phyloP scores from a whole-genome alignment of 2,113 vertebrate species.

The Gila orcuttii region DNA sequence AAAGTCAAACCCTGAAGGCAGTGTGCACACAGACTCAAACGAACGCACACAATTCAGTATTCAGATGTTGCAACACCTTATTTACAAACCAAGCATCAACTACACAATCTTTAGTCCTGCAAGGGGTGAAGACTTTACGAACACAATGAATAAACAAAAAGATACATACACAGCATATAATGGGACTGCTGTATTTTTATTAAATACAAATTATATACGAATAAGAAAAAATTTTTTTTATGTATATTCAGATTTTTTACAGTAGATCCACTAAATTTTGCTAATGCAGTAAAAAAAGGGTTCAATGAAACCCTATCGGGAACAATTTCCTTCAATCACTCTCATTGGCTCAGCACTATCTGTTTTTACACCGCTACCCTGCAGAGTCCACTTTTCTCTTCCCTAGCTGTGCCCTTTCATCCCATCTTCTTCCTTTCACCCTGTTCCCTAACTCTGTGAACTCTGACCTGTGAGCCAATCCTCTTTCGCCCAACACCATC shows the following conservation, averaged over 20 bases:
- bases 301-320: neutral
- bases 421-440: conserved; percentile 45
- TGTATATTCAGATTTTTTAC: neutral
- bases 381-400: conserved; percentile 29
- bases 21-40: conserved; percentile 30
- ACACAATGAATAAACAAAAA: neutral
- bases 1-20: conserved; percentile 41
- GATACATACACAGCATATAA: neutral
- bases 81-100: conserved; percentile 42
- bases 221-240: neutral
- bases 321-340: neutral
- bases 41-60: conserved; percentile 15
- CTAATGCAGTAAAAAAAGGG: neutral
- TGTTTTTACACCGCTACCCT: conserved; percentile 13
- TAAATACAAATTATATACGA: neutral
- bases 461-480: conserved; percentile 52
- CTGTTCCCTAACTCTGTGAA: conserved; percentile 48
- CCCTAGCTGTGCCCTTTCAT: conserved; percentile 45
- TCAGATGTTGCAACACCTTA: conserved; percentile 12
- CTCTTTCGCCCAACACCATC: conserved; percentile 46
- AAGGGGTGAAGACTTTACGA: neutral
- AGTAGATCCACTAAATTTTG: neutral
- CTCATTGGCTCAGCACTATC: conserved; percentile 1
- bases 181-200: neutral
- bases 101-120: neutral